Evolutionary conservation across 2,797 vertebrate species (phyloP).

Genomic region (Lacerta bilineata): DNA sequence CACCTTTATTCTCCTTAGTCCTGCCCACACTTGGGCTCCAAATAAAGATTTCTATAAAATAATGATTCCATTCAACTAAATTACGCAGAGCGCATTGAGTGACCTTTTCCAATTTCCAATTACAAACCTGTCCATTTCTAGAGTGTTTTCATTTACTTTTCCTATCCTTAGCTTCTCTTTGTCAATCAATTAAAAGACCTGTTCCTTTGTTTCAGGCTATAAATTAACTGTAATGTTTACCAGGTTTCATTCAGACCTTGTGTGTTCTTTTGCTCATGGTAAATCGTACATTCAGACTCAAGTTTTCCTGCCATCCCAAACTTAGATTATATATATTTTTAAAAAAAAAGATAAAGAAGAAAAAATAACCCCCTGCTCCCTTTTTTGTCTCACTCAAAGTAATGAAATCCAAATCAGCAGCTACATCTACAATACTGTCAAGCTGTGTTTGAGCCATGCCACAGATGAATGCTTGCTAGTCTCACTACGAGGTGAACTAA

Average conservation of each 20-base stretch:
- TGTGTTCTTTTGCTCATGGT: constrained; percentile 24
- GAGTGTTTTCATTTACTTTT: constrained; percentile 47
- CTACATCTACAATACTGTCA: constrained; percentile 25
- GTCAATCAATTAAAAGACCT: constrained; percentile 52
- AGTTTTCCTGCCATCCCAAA: constrained; percentile 15
- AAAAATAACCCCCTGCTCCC: constrained; percentile 28
- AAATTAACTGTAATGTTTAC: constrained; percentile 46
- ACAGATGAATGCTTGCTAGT: constrained; percentile 25
- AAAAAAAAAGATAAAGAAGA: constrained; percentile 16
- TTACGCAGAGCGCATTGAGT: constrained; percentile 27
- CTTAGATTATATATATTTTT: constrained; percentile 18
- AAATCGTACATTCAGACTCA: constrained; percentile 36
- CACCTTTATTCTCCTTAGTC: constrained; percentile 14
- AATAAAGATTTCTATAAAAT: constrained; percentile 37
- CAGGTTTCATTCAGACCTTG: constrained; percentile 15
- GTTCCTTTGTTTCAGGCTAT: constrained; percentile 39
- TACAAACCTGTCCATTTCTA: constrained; percentile 51
- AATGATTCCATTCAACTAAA: constrained; percentile 48
- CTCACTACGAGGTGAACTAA: background rate
- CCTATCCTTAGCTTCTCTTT: constrained; percentile 42
- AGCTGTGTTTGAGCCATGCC: background rate
- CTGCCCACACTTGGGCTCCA: constrained; percentile 28
- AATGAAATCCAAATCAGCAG: constrained; percentile 35
- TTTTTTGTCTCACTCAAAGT: constrained; percentile 30
- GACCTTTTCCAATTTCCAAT: constrained; percentile 53